Conservation (phyloP, 2,797 vertebrate genomes). For the Simalia tracyae region DNA sequence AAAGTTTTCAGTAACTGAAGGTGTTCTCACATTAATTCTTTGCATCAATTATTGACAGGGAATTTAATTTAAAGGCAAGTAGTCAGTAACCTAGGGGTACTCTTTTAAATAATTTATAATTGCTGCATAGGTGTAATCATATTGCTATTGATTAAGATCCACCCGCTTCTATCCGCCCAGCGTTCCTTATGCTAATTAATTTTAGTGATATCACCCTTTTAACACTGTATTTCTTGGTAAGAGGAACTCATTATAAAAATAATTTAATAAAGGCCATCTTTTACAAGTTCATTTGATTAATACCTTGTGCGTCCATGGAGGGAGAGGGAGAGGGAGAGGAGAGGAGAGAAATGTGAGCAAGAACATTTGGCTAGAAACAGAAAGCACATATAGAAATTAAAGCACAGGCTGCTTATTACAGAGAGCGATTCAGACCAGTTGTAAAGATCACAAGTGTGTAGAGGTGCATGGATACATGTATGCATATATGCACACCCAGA, state of each 20-base stretch:
- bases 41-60: conserved; percentile 99
- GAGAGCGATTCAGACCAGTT: conserved; percentile 16
- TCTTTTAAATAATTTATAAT: conserved; percentile 98
- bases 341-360: conserved; percentile 51
- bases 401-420: conserved; percentile 32
- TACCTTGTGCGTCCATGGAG: conserved; percentile 41
- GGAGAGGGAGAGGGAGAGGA: not conserved
- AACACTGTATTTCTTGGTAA: conserved; percentile 79
- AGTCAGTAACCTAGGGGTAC: conserved; percentile 88
- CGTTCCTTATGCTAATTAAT: conserved; percentile 86
- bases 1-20: conserved; percentile 83
- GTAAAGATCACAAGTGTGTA: conserved; percentile 24
- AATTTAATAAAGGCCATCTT: conserved; percentile 73
- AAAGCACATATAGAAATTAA: conserved; percentile 29
- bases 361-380: conserved; percentile 48
- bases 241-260: conserved; percentile 77
- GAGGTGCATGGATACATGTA: not conserved
- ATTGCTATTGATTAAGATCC: conserved; percentile 94
- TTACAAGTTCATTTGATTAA: conserved; percentile 69
- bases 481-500: not conserved
- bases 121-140: conserved; percentile 90
- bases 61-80: conserved; percentile 98
- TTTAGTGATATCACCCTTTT: conserved; percentile 80
- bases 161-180: conserved; percentile 83
- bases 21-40: conserved; percentile 95